Conservation (phyloP, 2,113 vertebrate species). For the Pollimyrus isidori region DNA sequence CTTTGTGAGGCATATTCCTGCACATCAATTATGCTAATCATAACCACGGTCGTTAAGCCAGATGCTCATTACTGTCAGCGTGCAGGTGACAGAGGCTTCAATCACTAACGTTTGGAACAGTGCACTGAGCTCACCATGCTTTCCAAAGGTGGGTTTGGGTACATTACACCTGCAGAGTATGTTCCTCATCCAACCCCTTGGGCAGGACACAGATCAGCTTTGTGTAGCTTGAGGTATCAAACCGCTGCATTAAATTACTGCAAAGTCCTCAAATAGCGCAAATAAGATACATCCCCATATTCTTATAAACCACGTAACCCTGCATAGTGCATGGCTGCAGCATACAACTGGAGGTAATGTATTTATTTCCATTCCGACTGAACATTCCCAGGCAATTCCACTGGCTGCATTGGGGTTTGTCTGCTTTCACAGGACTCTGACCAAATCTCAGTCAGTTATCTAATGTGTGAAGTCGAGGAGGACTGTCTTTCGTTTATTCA, state of each 20-base stretch:
- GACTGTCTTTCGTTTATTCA: background rate
- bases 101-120: slow-evolving; percentile 61
- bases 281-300: background rate
- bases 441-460: slow-evolving; percentile 62
- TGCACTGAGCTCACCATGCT: slow-evolving; percentile 65
- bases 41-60: slow-evolving; percentile 77
- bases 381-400: slow-evolving; percentile 65
- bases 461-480: slow-evolving; percentile 53
- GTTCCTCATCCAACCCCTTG: slow-evolving; percentile 71
- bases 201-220: slow-evolving; percentile 68
- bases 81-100: slow-evolving; percentile 75
- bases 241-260: background rate
- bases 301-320: background rate
- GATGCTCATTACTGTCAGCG: slow-evolving; percentile 78
- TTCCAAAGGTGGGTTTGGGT: slow-evolving; percentile 65
- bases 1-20: slow-evolving; percentile 58
- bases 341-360: background rate
- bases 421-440: slow-evolving; percentile 70
- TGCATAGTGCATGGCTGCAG: slow-evolving; percentile 14
- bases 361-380: background rate
- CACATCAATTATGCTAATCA: slow-evolving; percentile 83
- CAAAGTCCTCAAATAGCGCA: slow-evolving; percentile 19
- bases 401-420: slow-evolving; percentile 55
- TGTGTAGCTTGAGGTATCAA: slow-evolving; percentile 75
- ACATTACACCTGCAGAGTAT: slow-evolving; percentile 63